A percentile compares a stretch with the other conserved stretches of the same genome.
phyloP scores from a whole-genome alignment of 2,113 vertebrate genomes.

The Rhabdomys dilectus region DNA sequence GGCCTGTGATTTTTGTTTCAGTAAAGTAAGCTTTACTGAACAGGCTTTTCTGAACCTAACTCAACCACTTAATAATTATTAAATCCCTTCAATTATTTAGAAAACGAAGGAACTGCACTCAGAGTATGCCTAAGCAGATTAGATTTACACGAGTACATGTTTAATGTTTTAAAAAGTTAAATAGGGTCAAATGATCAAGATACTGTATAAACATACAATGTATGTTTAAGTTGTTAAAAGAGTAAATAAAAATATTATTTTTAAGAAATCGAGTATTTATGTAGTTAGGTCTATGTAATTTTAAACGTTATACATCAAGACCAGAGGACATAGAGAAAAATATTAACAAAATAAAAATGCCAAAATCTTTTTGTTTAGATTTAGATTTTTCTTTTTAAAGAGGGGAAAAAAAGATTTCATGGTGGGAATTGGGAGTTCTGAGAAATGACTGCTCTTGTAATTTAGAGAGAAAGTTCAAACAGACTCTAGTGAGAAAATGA shows the following conservation, averaged over 20 bases:
- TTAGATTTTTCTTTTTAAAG: neutral
- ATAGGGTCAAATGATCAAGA: neutral
- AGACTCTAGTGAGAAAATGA: neutral
- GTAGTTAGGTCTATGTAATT: neutral
- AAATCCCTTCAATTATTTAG: neutral
- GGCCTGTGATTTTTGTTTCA: slow-evolving; percentile 28
- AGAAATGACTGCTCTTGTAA: slow-evolving; percentile 20
- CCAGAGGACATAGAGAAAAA: slow-evolving; percentile 24
- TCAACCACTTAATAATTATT: slow-evolving; percentile 51
- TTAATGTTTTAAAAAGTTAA: neutral
- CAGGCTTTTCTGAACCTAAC: slow-evolving; percentile 22
- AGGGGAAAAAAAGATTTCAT: neutral
- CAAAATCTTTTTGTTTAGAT: neutral
- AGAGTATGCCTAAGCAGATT: neutral
- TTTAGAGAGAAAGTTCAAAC: neutral
- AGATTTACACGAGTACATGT: neutral
- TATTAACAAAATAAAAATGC: neutral
- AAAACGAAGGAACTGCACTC: slow-evolving; percentile 15
- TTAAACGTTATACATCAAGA: slow-evolving; percentile 37
- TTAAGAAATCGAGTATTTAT: slow-evolving; percentile 44
- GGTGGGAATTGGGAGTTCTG: neutral
- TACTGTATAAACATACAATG: neutral
- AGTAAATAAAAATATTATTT: neutral
- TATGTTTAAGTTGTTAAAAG: neutral
- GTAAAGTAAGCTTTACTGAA: slow-evolving; percentile 31